Conservation (phyloP, 2,888 invertebrate genomes). For the Trachelus tabidus region DNA sequence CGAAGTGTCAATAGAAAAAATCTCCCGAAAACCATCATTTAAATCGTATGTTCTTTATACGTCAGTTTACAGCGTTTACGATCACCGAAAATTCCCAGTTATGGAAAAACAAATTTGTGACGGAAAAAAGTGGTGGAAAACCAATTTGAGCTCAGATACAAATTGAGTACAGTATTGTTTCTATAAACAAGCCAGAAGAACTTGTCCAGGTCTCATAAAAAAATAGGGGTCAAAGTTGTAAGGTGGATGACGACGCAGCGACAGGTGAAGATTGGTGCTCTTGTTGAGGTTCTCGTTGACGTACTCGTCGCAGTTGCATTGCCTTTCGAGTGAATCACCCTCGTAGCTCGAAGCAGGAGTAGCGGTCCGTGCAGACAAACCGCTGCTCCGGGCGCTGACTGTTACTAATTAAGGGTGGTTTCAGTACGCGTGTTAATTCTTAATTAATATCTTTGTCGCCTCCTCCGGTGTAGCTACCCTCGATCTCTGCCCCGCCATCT, state of each 20-base stretch:
- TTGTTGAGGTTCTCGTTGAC: not conserved
- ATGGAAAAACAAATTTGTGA: not conserved
- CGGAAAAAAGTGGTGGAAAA: not conserved
- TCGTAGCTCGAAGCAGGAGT: constrained; percentile 1
- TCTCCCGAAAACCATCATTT: not conserved
- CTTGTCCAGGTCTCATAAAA: not conserved
- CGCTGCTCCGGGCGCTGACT: constrained; percentile 51
- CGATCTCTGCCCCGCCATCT: constrained; percentile 21
- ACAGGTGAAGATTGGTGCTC: not conserved
- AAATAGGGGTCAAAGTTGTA: constrained; percentile 5
- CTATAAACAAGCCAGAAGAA: not conserved
- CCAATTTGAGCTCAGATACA: not conserved
- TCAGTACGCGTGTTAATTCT: constrained; percentile 60
- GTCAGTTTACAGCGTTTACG: not conserved
- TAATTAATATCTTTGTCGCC: constrained; percentile 61
- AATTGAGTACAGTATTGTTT: not conserved
- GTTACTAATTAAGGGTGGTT: constrained; percentile 60
- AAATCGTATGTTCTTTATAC: not conserved
- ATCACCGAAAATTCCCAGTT: not conserved
- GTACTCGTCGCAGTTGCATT: not conserved
- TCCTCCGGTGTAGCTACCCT: constrained; percentile 43
- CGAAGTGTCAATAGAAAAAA: not conserved
- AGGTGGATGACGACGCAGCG: not conserved
- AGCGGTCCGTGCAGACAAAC: constrained; percentile 19
- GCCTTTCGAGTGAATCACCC: constrained; percentile 3